Evolutionary conservation across 2,797 vertebrate genomes (phyloP).

Genomic region (Sciurus carolinensis): DNA sequence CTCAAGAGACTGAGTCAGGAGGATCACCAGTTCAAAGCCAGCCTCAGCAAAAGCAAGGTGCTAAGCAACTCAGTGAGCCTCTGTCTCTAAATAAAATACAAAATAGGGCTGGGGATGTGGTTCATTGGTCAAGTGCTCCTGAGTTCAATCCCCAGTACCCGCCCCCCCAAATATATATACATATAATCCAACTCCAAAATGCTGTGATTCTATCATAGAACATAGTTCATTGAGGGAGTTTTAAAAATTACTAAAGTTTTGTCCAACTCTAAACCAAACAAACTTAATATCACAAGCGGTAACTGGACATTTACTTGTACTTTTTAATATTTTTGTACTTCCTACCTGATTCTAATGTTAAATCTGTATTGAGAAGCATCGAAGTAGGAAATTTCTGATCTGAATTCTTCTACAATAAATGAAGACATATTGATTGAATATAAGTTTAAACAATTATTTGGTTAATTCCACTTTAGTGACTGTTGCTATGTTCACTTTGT

Average conservation of each 20-base stretch:
- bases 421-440: background rate
- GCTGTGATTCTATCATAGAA: background rate
- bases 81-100: too few species aligned
- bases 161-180: too few species aligned
- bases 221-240: background rate
- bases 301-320: background rate
- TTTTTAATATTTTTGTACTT: background rate
- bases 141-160: too few species aligned
- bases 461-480: background rate
- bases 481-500: slow-evolving; percentile 44
- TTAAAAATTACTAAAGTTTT: background rate
- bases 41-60: too few species aligned
- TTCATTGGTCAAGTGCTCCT: too few species aligned
- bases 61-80: too few species aligned
- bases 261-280: background rate
- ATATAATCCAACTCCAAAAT: background rate
- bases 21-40: too few species aligned
- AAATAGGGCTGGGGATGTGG: too few species aligned
- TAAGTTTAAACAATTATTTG: slow-evolving; percentile 46
- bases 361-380: background rate
- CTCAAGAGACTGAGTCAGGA: too few species aligned
- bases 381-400: background rate
- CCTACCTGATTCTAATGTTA: background rate
- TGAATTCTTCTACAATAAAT: background rate
- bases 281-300: background rate